Evolutionary conservation across 2,797 vertebrate genomes (phyloP).

Genomic region (Falco rusticolus): DNA sequence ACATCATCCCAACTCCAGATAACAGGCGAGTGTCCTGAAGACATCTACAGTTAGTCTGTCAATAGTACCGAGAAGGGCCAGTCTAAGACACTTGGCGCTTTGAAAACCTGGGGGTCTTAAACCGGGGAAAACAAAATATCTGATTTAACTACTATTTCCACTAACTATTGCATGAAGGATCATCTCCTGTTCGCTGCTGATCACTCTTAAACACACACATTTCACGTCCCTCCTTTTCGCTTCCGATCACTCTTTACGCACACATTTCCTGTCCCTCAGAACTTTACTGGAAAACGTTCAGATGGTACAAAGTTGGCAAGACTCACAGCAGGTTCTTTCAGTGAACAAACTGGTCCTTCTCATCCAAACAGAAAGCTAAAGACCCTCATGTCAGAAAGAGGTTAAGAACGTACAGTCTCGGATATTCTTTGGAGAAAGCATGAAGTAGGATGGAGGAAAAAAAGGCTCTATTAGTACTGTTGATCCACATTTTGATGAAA

Average conservation of each 20-base stretch:
- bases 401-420: background rate
- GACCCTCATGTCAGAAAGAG: background rate
- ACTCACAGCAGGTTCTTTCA: background rate
- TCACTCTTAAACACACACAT: accelerated
- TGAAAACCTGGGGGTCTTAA: background rate
- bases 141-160: background rate
- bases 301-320: background rate
- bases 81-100: background rate
- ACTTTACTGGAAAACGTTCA: background rate
- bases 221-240: background rate
- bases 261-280: background rate
- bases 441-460: background rate
- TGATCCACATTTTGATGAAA: constrained; percentile 66
- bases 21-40: background rate
- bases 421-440: background rate
- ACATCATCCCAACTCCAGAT: background rate
- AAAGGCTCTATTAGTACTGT: constrained; percentile 11
- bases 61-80: background rate
- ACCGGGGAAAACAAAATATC: background rate
- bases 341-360: background rate
- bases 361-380: background rate
- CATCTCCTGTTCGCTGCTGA: background rate
- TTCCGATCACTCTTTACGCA: accelerated
- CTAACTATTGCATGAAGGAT: background rate
- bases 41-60: background rate